Percentiles rank a stretch among this genome's conserved stretches.
These are phyloP conservation scores for Microchrysa polita DNA, from an alignment of 2,888 invertebrate genomes.

Conservation along the genomic window DNA sequence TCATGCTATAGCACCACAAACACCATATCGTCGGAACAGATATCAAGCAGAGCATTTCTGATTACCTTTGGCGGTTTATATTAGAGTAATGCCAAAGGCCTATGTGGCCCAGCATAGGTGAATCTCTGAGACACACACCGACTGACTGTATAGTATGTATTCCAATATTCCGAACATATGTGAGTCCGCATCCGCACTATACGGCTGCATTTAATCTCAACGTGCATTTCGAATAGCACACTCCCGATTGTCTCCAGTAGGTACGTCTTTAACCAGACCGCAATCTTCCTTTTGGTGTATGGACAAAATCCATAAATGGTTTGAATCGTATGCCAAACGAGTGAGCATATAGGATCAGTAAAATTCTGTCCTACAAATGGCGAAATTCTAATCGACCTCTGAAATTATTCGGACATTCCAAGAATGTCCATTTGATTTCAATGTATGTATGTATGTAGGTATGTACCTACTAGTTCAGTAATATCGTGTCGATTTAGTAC, in stretches of 20 bases:
- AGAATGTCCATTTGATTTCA: too few relatives aligned
- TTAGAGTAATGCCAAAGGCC: slow-evolving; percentile 30
- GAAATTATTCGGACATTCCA: background rate
- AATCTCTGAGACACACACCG: background rate
- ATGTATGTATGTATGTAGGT: too few relatives aligned
- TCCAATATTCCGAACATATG: slow-evolving; percentile 14
- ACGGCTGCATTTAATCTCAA: slow-evolving; percentile 24
- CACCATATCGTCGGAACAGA: slow-evolving; percentile 35
- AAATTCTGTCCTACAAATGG: background rate
- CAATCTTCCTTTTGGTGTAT: slow-evolving; percentile 28
- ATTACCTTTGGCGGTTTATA: slow-evolving; percentile 48
- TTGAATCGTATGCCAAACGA: background rate
- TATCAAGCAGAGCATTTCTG: slow-evolving; percentile 45
- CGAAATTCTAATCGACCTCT: background rate
- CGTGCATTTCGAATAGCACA: background rate
- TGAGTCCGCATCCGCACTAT: too few relatives aligned
- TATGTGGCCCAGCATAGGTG: background rate
- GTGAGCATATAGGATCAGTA: background rate
- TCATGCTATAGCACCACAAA: slow-evolving; percentile 6
- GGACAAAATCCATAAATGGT: slow-evolving; percentile 3
- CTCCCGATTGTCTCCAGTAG: slow-evolving; percentile 10
- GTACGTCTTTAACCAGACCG: background rate
- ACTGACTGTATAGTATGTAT: background rate
- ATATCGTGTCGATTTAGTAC: too few relatives aligned
- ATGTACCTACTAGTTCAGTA: too few relatives aligned